Percentiles rank a stretch among this genome's conserved stretches.
These are phyloP conservation scores for Mythimna albipuncta DNA, from an alignment of 2,888 invertebrate species.

Conservation along the genomic window DNA sequence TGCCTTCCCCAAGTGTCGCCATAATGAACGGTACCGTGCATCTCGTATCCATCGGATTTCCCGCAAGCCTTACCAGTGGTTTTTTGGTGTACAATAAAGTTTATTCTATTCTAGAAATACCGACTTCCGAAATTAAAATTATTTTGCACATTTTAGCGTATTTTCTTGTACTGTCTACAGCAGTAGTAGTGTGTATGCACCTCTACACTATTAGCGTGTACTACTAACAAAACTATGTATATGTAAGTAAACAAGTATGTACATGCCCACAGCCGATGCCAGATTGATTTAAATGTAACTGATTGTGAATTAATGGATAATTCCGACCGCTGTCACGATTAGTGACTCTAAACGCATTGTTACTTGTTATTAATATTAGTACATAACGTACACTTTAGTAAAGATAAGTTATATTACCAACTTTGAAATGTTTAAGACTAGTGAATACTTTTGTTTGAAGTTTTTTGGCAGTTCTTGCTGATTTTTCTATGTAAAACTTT, in stretches of 20 bases:
- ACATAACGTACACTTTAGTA: neutral
- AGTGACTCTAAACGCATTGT: constrained; percentile 38
- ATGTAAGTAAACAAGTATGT: neutral
- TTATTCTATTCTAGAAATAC: too few relatives aligned
- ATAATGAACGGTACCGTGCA: too few relatives aligned
- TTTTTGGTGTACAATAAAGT: too few relatives aligned
- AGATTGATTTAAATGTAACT: constrained; percentile 70
- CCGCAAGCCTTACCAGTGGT: too few relatives aligned
- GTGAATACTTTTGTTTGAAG: neutral
- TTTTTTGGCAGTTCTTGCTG: neutral
- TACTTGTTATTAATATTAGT: constrained; percentile 17
- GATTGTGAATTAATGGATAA: constrained; percentile 51
- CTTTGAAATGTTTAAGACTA: too few relatives aligned
- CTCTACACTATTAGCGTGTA: constrained; percentile 28
- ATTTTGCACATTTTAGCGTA: too few relatives aligned
- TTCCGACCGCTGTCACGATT: constrained; percentile 64
- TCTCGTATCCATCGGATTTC: too few relatives aligned
- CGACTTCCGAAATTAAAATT: too few relatives aligned
- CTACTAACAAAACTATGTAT: constrained; percentile 23
- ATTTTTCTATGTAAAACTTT: too few relatives aligned
- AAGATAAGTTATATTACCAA: too few relatives aligned
- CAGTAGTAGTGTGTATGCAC: constrained; percentile 23
- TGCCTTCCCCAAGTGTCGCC: too few relatives aligned
- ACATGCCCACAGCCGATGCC: constrained; percentile 8
- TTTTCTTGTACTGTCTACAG: too few relatives aligned